These are phyloP conservation scores for Mythimna pallens DNA, from an alignment of 2,888 invertebrate species.

Conservation along the genomic window DNA sequence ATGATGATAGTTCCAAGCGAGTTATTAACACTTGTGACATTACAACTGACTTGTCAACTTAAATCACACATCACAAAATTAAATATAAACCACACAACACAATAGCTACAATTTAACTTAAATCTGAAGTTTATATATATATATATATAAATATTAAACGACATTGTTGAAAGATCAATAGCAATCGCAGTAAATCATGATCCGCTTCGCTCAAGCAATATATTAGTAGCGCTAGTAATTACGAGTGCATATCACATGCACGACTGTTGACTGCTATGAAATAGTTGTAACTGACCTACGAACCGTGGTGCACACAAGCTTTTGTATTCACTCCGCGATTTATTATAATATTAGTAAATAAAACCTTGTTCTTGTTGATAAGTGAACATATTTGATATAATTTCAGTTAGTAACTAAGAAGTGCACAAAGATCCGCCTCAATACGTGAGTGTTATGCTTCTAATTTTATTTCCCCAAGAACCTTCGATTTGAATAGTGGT, in stretches of 20 bases:
- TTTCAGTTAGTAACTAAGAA: neutral
- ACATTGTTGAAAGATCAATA: slow-evolving; percentile 10
- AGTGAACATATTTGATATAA: neutral
- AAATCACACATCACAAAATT: neutral
- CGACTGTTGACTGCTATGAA: slow-evolving; percentile 37
- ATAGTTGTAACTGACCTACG: slow-evolving; percentile 63
- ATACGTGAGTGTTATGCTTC: slow-evolving; percentile 43
- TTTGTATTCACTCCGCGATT: slow-evolving; percentile 31
- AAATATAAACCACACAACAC: neutral
- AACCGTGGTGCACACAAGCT: slow-evolving; percentile 55
- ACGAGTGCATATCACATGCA: slow-evolving; percentile 52
- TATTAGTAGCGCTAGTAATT: slow-evolving; percentile 44
- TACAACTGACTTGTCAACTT: neutral
- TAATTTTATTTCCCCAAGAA: slow-evolving; percentile 22
- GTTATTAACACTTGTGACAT: neutral
- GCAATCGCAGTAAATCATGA: slow-evolving; percentile 26
- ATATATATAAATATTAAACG: neutral
- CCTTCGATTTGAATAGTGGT: slow-evolving; percentile 30
- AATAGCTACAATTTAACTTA: neutral
- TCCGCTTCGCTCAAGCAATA: slow-evolving; percentile 56
- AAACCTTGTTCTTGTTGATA: slow-evolving; percentile 28
- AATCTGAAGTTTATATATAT: neutral
- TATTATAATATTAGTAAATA: slow-evolving; percentile 26
- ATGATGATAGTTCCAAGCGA: neutral
- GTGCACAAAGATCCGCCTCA: slow-evolving; percentile 15